A percentile compares a stretch with the other conserved stretches of the same genome.
phyloP scores from a whole-genome alignment of 2,113 vertebrate genomes.

The Ochotona curzoniae region DNA sequence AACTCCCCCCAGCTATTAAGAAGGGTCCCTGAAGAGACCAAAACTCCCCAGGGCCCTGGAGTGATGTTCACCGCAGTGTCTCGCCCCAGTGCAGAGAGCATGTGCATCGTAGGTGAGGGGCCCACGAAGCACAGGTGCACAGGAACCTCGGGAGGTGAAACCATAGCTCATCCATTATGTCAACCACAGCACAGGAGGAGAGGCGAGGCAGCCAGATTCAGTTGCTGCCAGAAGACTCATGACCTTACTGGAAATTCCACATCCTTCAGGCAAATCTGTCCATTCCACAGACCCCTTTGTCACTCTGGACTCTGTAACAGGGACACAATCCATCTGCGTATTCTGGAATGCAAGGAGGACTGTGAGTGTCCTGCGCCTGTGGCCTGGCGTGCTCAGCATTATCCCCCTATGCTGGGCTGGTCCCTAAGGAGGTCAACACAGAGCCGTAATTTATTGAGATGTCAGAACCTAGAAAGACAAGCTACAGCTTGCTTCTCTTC shows the following conservation, averaged over 20 bases:
- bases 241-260: neutral
- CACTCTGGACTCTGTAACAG: neutral
- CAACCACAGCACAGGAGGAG: neutral
- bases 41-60: neutral
- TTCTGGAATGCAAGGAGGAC: constrained; percentile 43
- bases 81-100: constrained; percentile 7
- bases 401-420: neutral
- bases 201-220: neutral
- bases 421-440: constrained; percentile 70
- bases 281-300: neutral
- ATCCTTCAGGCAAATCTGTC: constrained; percentile 10
- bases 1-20: neutral
- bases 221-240: neutral
- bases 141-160: constrained; percentile 48
- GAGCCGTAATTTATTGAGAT: constrained; percentile 77
- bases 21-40: constrained; percentile 33
- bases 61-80: neutral
- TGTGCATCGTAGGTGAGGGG: neutral
- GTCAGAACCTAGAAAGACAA: constrained; percentile 59
- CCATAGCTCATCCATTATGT: constrained; percentile 51
- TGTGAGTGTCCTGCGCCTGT: constrained; percentile 56
- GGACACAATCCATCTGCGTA: constrained; percentile 47
- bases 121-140: neutral
- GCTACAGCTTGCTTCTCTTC: constrained; percentile 45
- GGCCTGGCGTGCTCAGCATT: constrained; percentile 49